A percentile compares a stretch with the other conserved stretches of the same genome.
Conservation (phyloP, 2,797 vertebrate genomes). For the Brachymystax lenok region DNA sequence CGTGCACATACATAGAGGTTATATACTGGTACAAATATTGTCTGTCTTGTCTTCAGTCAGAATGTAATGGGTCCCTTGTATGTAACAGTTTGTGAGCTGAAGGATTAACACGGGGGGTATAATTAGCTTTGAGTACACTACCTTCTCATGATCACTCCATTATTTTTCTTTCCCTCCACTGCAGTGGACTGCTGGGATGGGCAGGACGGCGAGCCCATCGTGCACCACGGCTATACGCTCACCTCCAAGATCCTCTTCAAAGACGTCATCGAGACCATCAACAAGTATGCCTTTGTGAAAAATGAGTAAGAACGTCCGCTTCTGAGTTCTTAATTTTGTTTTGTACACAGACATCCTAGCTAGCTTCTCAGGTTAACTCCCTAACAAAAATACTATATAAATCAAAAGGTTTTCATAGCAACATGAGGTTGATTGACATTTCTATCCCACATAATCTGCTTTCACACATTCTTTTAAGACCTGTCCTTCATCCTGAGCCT, state of each 20-base stretch:
- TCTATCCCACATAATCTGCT: not conserved
- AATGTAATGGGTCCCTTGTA: too few relatives aligned
- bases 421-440: not conserved
- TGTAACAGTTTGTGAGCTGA: too few relatives aligned
- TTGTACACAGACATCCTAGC: not conserved
- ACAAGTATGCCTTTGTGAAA: constrained; percentile 94
- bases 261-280: constrained; percentile 97
- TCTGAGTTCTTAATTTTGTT: not conserved
- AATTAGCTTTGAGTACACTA: too few relatives aligned
- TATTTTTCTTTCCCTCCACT: not conserved
- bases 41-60: not conserved
- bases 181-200: constrained; percentile 98
- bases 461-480: not conserved
- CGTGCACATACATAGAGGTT: not conserved
- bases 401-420: not conserved
- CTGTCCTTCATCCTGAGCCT: not conserved
- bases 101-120: too few relatives aligned
- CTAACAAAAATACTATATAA: not conserved
- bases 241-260: constrained; percentile 99
- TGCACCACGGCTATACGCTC: constrained; percentile 96
- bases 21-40: not conserved
- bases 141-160: not conserved
- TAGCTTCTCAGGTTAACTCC: not conserved
- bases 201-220: constrained; percentile 93
- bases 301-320: constrained; percentile 81